phyloP scores from a whole-genome alignment of 2,113 vertebrate species.

The Sterna hirundo region DNA sequence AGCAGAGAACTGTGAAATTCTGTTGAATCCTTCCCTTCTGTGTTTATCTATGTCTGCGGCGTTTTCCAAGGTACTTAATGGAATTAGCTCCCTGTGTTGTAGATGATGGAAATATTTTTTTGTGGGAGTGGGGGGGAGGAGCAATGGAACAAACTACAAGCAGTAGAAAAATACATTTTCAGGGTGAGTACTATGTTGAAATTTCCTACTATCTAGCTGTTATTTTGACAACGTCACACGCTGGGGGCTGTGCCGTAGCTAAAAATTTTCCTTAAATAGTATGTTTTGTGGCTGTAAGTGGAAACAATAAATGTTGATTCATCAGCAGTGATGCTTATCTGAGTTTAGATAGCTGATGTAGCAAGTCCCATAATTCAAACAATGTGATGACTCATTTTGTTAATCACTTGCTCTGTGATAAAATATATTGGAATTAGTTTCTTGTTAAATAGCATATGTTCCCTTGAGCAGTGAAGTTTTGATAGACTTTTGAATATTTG shows the following conservation, averaged over 20 bases:
- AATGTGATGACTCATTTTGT: conserved; percentile 19
- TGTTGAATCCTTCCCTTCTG: background rate
- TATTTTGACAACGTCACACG: background rate
- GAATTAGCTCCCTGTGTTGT: background rate
- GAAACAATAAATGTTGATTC: conserved; percentile 40
- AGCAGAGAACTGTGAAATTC: background rate
- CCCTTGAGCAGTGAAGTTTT: background rate
- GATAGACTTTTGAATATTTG: background rate
- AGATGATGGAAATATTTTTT: background rate
- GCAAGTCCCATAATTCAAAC: conserved; percentile 31
- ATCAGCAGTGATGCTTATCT: background rate
- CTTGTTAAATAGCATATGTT: background rate
- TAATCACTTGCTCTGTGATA: conserved; percentile 25
- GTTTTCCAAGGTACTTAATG: background rate
- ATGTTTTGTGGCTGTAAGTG: background rate
- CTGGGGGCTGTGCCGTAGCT: background rate
- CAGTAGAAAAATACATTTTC: background rate
- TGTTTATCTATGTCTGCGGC: background rate
- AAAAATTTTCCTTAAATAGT: background rate
- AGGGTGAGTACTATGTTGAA: background rate
- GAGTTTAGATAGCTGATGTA: conserved; percentile 15
- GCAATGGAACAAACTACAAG: background rate
- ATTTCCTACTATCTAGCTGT: background rate
- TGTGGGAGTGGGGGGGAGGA: background rate
- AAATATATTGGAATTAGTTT: conserved; percentile 13